These are phyloP conservation scores for Lagopus muta DNA, from an alignment of 2,113 vertebrate species.

Conservation along the genomic window DNA sequence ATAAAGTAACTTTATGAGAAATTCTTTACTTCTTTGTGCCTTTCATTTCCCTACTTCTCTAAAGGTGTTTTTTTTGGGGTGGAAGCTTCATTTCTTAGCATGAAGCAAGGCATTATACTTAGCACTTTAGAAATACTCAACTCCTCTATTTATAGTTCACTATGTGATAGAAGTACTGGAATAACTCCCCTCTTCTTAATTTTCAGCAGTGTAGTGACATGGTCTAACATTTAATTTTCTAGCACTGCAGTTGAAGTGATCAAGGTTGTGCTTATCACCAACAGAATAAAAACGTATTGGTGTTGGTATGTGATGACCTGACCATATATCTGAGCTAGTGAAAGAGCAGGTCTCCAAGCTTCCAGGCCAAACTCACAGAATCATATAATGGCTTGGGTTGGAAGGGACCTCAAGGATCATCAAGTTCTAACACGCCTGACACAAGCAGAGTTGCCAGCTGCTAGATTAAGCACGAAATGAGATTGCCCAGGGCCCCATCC, in stretches of 20 bases:
- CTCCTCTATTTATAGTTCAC: background rate
- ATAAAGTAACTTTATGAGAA: background rate
- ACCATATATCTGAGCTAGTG: background rate
- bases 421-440: too few relatives aligned
- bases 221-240: background rate
- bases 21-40: background rate
- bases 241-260: background rate
- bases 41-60: background rate
- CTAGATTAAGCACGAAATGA: too few relatives aligned
- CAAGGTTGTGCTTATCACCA: background rate
- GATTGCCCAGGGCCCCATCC: too few relatives aligned
- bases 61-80: accelerated
- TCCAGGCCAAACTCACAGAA: background rate
- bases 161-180: background rate
- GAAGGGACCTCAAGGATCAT: too few relatives aligned
- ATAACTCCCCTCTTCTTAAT: background rate
- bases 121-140: background rate
- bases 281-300: background rate
- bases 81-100: background rate
- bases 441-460: too few relatives aligned
- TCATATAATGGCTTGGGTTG: too few relatives aligned
- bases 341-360: slow-evolving; percentile 1
- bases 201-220: background rate
- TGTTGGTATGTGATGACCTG: background rate
- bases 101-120: background rate